Base-by-base conservation (phyloP, 1,140 invertebrate genomes). In the Drosophila parabipectinata region DNA sequence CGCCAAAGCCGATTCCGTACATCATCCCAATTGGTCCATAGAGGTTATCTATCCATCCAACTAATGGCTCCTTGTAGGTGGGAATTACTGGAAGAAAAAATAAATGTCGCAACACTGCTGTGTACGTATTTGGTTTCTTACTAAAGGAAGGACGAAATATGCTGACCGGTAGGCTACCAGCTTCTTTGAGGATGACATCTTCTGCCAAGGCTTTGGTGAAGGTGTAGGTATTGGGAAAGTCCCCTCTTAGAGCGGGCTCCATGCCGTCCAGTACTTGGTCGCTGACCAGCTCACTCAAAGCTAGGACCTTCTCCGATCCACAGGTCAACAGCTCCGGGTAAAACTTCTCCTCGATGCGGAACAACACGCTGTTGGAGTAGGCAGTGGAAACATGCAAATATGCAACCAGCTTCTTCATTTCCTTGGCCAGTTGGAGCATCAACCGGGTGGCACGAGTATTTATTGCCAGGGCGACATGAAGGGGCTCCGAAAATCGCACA, bases 41-140 rank as follows among this genome's bases (percentile, higher is more conserved):
- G 62, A 97, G 93, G 84, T 98, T 99, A 89, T 98, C 97, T 18
- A 98, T 97, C 96, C 97, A 98, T 2, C 96, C 95, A 12, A 91
- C 53, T 0, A 94, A 75, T 0, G 95, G 95, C 66, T 98, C 97
- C 52, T 94, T 94, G 91, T 95, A 95, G 0, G 96, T 95, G 0
- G 96, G 96, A 30, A 97, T 94, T 24, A 98, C 96, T 95, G 12
- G 91, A 6, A 6, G 1, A 32, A 26, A 94, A 94, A 95, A 96
- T 95, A 21, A 6, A 96, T 95, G 3, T 41, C 3, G 14, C 0
- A 10, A 41, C n/a, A 3, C 12, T 15, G n/a, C 12, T 2, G 32
- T 2, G 32, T 3, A 3, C 9, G 32, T 9, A 45, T 6, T 7
- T 18, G 18, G 14, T 21, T 18, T 91, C 93, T 92, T 92, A 95